Evolutionary conservation across 1,140 invertebrate species (phyloP), one percentile per base, ranked within the genome.

Genomic region (Pseudomyrmex pallidus): DNA sequence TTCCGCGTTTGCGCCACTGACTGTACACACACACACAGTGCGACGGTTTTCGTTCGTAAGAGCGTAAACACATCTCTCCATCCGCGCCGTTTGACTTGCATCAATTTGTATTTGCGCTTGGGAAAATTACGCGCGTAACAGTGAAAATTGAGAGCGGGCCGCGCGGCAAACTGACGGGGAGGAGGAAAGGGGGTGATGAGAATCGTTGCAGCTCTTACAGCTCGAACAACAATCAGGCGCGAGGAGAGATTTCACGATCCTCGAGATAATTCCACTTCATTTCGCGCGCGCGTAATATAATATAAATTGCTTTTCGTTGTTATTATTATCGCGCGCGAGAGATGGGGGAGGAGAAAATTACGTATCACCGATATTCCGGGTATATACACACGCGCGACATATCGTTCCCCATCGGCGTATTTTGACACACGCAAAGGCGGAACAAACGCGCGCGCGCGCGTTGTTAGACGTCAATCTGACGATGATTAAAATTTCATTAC

Each of bases 401-500:
- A 35, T 35, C 35, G 35, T n/a, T n/a, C 5, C 35, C 35, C 35
- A 35, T 35, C 35, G 35, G 35, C 35, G 35, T 0, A 35, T 35
- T 35, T 35, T 12, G 64, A 67, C 15, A 20, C 15, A 20, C 15
- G 7, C 22, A 10, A 7, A 2, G 10, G 0, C 54, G 2, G 7
- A 44, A 59, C 15, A 1, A n/a, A 17, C 56, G 13, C 12, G 54
- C 2, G 22, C 13, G 46, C 25, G 3, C n/a, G 25, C 12, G 8
- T 50, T 50, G 4, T 20, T 50, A 44, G 25, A n/a, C 25, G 20
- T 74, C 56, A 54, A 76, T 66, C 22, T 17, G 61, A 64, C 12
- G 48, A n/a, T 52, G 44, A 63, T 50, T 44, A 57, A 56, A 83
- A 35, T 44, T 52, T 22, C 25, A 66, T 59, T 87, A 92, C 88